Conservation (phyloP, 1,140 invertebrate genomes). For the Meloidogyne hapla region DNA sequence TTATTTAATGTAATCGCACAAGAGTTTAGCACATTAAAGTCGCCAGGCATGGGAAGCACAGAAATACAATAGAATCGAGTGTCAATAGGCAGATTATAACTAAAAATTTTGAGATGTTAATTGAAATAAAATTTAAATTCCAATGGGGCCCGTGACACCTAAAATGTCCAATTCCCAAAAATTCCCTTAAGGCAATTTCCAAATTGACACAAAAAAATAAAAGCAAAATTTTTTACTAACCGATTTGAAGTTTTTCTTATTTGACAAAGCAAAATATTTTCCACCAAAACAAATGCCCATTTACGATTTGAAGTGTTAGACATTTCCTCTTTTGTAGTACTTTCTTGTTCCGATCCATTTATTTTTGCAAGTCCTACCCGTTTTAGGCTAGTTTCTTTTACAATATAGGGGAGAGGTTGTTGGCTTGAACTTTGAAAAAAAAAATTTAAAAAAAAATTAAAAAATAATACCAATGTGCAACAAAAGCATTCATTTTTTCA, state of each 20-base stretch:
- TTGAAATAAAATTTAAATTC: neutral
- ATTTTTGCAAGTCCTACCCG: slow-evolving; percentile 36
- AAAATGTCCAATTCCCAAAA: slow-evolving; percentile 13
- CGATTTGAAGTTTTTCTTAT: slow-evolving; percentile 44
- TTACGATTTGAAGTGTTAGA: slow-evolving; percentile 14
- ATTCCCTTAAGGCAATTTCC: neutral
- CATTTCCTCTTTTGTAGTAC: neutral
- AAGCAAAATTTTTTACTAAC: slow-evolving; percentile 30
- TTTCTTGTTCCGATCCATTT: slow-evolving; percentile 11
- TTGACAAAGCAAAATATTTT: slow-evolving; percentile 45
- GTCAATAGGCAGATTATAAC: slow-evolving; percentile 47
- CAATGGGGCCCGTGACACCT: too few relatives aligned
- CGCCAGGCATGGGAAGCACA: slow-evolving; percentile 38
- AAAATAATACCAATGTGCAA: slow-evolving; percentile 12
- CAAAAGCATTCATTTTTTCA: slow-evolving; percentile 11
- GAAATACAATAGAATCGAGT: slow-evolving; percentile 53
- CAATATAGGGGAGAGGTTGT: slow-evolving; percentile 35
- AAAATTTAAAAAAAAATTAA: neutral
- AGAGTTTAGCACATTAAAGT: slow-evolving; percentile 4
- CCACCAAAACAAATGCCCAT: slow-evolving; percentile 48
- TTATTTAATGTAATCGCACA: neutral
- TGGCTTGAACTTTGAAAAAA: slow-evolving; percentile 25
- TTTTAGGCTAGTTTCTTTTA: slow-evolving; percentile 43
- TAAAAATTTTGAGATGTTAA: too few relatives aligned
- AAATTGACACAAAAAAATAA: slow-evolving; percentile 11